Base-by-base conservation (phyloP, 2,797 vertebrate genomes). In the Pantherophis vulpinus region DNA sequence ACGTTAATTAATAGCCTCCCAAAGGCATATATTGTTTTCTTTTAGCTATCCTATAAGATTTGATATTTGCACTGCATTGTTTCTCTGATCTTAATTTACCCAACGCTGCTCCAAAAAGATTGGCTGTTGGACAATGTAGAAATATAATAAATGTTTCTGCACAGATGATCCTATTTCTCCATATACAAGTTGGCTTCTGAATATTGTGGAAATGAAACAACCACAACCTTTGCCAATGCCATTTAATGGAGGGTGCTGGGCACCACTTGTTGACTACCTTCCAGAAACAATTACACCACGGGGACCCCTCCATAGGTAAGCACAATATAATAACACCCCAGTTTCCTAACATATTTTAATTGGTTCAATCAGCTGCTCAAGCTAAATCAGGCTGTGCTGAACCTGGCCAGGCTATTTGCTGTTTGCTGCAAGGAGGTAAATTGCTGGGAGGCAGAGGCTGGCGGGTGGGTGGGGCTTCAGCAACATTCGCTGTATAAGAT, bases 191-290 rank as follows among this genome's bases (percentile, higher is more conserved):
- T 99, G 99, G 99, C 96, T 99, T 13, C 97, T 99, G 94, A 98
- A 98, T 87, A 99, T 99, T 27, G 98, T 99, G 90, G 99, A 99
- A 95, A 98, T 98, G 94, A 99, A 99, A 92, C 98, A 98, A 70
- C 99, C 99, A 0, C 99, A 99, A 94, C 99, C 99, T 0, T 96
- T 99, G 87, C 99, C 99, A 3, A 99, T 99, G 99, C 99, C 99
- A 6, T 98, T 98, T 79, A 99, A 99, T 3, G 99, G 99, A 94
- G 99, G 99, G 56, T 99, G 99, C 94, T 99, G 99, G 99, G 99
- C 99, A 18, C 99, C 99, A 0, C 98, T 99, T 93, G 99, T 99
- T 47, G 99, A 99, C 97, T 99, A 99, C 95, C 98, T 99, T 66
- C 99, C 99, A 25, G 99, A 99, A 96, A 99, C 99, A 93, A 98